phyloP scores from a whole-genome alignment of 2,797 vertebrate genomes.

The Ctenochaetus hawaiiensis region DNA sequence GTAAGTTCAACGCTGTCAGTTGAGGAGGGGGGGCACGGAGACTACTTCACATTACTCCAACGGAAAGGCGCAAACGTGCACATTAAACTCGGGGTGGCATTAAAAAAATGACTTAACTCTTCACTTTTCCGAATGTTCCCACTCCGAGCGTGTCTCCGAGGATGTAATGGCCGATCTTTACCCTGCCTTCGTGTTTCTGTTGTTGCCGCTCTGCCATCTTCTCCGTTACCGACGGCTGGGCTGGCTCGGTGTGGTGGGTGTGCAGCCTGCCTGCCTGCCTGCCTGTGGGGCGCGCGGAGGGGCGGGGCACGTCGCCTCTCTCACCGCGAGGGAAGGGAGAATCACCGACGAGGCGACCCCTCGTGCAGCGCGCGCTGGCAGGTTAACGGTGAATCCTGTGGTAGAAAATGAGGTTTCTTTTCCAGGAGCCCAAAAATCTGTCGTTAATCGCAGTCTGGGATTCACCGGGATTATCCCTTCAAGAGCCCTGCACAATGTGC shows the following conservation, averaged over 20 bases:
- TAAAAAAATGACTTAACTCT: slow-evolving; percentile 92
- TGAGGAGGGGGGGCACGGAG: slow-evolving; percentile 10
- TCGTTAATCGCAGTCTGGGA: background rate
- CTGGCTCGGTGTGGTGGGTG: slow-evolving; percentile 57
- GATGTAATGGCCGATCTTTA: slow-evolving; percentile 97
- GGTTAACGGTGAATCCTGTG: no score
- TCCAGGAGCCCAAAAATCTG: background rate
- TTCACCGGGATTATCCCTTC: background rate
- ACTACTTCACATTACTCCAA: slow-evolving; percentile 37
- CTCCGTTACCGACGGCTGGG: slow-evolving; percentile 69
- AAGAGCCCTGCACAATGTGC: background rate
- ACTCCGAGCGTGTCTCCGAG: slow-evolving; percentile 98
- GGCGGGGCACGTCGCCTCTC: slow-evolving; percentile 60
- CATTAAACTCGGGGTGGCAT: slow-evolving; percentile 17
- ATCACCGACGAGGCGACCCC: background rate
- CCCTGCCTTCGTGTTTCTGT: slow-evolving; percentile 95
- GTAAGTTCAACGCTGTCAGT: slow-evolving; percentile 68
- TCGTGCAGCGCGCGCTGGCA: background rate
- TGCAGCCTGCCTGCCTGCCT: slow-evolving; percentile 24
- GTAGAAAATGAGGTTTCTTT: background rate
- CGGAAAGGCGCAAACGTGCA: slow-evolving; percentile 31
- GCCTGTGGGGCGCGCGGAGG: slow-evolving; percentile 49
- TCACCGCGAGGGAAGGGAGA: background rate
- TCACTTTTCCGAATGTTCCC: slow-evolving; percentile 99
- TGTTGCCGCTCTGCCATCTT: slow-evolving; percentile 94